phyloP scores from a whole-genome alignment of 2,113 vertebrate genomes.

The Phoenicopterus ruber region DNA sequence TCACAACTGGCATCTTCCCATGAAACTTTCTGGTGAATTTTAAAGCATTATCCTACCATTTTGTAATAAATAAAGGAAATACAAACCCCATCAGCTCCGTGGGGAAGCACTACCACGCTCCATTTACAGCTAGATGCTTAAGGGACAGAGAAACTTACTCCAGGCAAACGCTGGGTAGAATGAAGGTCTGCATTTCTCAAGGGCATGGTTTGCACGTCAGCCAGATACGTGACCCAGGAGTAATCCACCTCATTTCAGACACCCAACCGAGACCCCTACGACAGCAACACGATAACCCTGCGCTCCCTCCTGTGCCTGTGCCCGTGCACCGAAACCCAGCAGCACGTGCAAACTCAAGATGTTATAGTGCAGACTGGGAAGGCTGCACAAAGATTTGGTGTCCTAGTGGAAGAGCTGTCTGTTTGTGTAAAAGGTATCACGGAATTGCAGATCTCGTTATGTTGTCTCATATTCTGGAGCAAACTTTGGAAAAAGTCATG shows the following conservation, averaged over 20 bases:
- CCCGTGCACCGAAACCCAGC: neutral
- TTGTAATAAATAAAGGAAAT: neutral
- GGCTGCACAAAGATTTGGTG: neutral
- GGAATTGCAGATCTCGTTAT: neutral
- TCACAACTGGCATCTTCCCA: neutral
- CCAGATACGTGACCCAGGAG: neutral
- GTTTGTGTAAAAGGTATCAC: neutral
- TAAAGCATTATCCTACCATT: neutral
- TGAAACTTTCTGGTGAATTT: neutral
- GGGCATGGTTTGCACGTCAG: neutral
- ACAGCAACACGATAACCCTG: neutral
- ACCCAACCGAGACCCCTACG: fast-evolving
- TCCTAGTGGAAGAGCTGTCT: neutral
- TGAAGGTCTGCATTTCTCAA: neutral
- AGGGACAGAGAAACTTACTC: neutral
- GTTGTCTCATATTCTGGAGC: neutral
- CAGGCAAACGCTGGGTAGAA: fast-evolving
- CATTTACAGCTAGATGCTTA: neutral
- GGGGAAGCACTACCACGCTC: neutral
- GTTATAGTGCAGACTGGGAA: neutral
- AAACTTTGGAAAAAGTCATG: neutral
- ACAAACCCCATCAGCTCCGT: neutral
- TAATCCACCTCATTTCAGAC: neutral
- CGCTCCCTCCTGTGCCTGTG: neutral
- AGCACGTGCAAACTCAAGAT: neutral